Percentiles rank a stretch among this genome's conserved stretches.
Evolutionary conservation across 2,888 invertebrate species (phyloP).

Genomic region (Matsumyia berberina): DNA sequence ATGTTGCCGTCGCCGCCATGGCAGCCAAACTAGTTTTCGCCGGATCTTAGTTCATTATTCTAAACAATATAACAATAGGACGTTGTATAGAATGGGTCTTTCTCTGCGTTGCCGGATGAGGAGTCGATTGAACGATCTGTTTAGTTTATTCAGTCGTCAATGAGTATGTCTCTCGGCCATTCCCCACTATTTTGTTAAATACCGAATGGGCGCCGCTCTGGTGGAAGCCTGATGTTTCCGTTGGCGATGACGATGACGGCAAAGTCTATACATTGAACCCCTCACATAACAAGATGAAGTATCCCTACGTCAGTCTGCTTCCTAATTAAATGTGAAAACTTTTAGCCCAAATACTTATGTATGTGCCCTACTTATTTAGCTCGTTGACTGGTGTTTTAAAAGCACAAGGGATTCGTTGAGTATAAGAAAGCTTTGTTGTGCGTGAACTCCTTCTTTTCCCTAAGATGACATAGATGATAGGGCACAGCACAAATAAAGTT

Average conservation of each 20-base stretch:
- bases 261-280: constrained; percentile 27
- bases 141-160: constrained; percentile 45
- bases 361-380: constrained; percentile 20
- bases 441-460: constrained; percentile 26
- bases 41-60: constrained; percentile 31
- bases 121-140: constrained; percentile 28
- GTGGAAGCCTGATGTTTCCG: constrained; percentile 14
- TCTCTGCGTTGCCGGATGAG: not conserved
- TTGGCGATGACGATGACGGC: constrained; percentile 21
- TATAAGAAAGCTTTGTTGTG: constrained; percentile 16
- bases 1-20: constrained; percentile 4
- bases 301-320: constrained; percentile 26
- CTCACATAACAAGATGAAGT: constrained; percentile 37
- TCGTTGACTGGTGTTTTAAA: constrained; percentile 4
- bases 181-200: constrained; percentile 12
- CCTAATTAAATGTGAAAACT: constrained; percentile 40
- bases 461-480: constrained; percentile 35
- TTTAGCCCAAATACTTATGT: constrained; percentile 22
- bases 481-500: constrained; percentile 41
- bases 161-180: not conserved
- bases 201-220: constrained; percentile 23
- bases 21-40: constrained; percentile 18
- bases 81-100: constrained; percentile 6
- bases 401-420: constrained; percentile 4
- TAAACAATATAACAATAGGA: constrained; percentile 36